phyloP scores from a whole-genome alignment of 2,888 invertebrate species.

The Yponomeuta evonymella region DNA sequence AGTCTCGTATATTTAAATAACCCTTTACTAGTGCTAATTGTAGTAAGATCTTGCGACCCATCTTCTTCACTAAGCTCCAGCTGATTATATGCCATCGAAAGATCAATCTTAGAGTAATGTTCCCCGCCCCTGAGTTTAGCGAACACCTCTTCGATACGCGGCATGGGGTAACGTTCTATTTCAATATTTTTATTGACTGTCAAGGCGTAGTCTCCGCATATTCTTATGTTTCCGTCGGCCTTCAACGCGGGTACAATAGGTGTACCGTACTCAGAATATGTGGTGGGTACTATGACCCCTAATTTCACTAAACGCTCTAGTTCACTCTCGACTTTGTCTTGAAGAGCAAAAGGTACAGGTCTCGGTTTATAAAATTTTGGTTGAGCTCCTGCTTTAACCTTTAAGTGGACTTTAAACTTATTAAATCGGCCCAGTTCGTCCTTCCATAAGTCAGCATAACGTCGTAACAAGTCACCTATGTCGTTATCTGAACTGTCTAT shows the following conservation, averaged over 20 bases:
- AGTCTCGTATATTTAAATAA: constrained; percentile 15
- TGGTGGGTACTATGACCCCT: constrained; percentile 13
- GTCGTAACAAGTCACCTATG: constrained; percentile 11
- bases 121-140: constrained; percentile 24
- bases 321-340: constrained; percentile 26
- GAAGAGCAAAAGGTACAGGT: constrained; percentile 29
- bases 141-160: constrained; percentile 29
- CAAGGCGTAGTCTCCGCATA: constrained; percentile 28
- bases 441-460: constrained; percentile 21
- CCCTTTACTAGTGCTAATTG: constrained; percentile 25
- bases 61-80: constrained; percentile 20
- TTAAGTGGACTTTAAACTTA: constrained; percentile 22
- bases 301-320: constrained; percentile 9
- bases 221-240: constrained; percentile 23
- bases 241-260: constrained; percentile 25
- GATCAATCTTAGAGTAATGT: constrained; percentile 26
- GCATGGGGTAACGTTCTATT: constrained; percentile 27
- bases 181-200: constrained; percentile 26
- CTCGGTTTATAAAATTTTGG: constrained; percentile 29
- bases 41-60: constrained; percentile 21
- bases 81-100: constrained; percentile 24
- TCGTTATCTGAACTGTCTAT: constrained; percentile 3
- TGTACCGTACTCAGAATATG: constrained; percentile 2
- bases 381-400: constrained; percentile 20
- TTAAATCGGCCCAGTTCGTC: constrained; percentile 25